Evolutionary conservation across 2,888 invertebrate species (phyloP).

Genomic region (Flexamia atlantica): DNA sequence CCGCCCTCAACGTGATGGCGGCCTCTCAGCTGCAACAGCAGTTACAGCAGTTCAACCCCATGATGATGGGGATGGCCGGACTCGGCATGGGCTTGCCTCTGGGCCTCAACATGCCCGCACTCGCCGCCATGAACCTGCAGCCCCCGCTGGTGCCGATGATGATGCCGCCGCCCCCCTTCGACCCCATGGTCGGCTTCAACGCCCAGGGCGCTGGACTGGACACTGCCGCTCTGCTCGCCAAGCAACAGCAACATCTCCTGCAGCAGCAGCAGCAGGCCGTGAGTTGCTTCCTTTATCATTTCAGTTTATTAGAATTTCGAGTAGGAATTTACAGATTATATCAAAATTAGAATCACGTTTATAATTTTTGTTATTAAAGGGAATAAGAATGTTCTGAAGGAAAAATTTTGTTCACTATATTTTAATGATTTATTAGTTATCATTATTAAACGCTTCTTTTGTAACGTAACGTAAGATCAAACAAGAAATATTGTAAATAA

Average conservation of each 20-base stretch:
- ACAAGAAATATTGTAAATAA: too few species aligned
- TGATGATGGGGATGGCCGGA: slow-evolving; percentile 93
- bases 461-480: too few species aligned
- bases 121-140: slow-evolving; percentile 97
- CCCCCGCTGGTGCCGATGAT: slow-evolving; percentile 94
- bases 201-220: slow-evolving; percentile 74
- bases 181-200: slow-evolving; percentile 77
- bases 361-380: too few species aligned
- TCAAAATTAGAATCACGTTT: too few species aligned
- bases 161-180: slow-evolving; percentile 91
- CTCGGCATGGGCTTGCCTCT: slow-evolving; percentile 84
- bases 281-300: slow-evolving; percentile 71
- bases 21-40: slow-evolving; percentile 87
- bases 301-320: too few species aligned
- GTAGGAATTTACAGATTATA: too few species aligned
- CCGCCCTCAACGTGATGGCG: slow-evolving; percentile 88
- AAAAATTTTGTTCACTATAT: too few species aligned
- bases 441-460: too few species aligned
- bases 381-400: too few species aligned
- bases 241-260: slow-evolving; percentile 83
- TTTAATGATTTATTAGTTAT: too few species aligned
- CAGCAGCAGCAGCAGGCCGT: slow-evolving; percentile 84
- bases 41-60: slow-evolving; percentile 92
- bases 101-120: slow-evolving; percentile 87
- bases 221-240: slow-evolving; percentile 77